Evolutionary conservation across 2,888 invertebrate species (phyloP).

Genomic region (Pecten maximus): DNA sequence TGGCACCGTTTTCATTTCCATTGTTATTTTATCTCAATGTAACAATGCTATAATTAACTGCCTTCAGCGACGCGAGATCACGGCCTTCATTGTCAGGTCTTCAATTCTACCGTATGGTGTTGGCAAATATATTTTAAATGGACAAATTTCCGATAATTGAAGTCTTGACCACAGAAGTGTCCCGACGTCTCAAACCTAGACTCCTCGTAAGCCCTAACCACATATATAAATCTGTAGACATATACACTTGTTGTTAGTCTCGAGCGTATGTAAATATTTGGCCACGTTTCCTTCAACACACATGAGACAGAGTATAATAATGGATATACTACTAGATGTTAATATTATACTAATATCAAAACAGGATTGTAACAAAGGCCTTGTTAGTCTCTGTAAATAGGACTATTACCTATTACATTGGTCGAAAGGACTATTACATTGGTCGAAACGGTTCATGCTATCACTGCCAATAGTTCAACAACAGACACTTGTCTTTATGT

Average conservation of each 20-base stretch:
- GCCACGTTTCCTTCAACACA: not conserved
- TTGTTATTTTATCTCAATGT: too few relatives aligned
- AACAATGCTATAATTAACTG: too few relatives aligned
- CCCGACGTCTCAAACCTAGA: not conserved
- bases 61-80: too few relatives aligned
- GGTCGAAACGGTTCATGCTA: not conserved
- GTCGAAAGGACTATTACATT: too few relatives aligned
- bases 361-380: not conserved
- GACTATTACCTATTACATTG: not conserved
- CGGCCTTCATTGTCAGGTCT: too few relatives aligned
- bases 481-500: not conserved
- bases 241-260: not conserved
- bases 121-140: not conserved
- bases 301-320: not conserved
- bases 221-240: constrained; percentile 8
- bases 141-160: not conserved
- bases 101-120: not conserved
- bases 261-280: not conserved
- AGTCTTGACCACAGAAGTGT: not conserved
- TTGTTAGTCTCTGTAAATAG: not conserved
- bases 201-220: not conserved
- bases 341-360: not conserved
- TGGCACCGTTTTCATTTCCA: too few relatives aligned
- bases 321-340: not conserved
- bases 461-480: not conserved